A percentile compares a stretch with the other conserved stretches of the same genome.
phyloP scores from a whole-genome alignment of 2,113 vertebrate genomes.

The Neofelis nebulosa region DNA sequence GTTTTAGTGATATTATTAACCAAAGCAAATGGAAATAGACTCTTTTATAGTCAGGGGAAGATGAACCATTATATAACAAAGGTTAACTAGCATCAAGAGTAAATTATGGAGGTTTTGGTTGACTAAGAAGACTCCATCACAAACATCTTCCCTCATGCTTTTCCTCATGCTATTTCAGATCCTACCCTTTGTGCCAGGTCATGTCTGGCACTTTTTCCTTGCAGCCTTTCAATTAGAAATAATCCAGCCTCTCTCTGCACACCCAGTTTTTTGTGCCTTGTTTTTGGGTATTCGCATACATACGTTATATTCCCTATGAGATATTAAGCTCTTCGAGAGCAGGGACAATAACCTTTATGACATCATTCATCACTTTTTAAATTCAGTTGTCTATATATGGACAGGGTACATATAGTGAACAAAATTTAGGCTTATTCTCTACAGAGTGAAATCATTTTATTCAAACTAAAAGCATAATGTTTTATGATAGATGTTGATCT shows the following conservation, averaged over 20 bases:
- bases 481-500: neutral
- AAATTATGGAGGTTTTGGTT: neutral
- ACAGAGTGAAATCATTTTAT: neutral
- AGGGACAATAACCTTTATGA: neutral
- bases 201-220: neutral
- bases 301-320: neutral
- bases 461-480: neutral
- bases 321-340: neutral
- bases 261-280: neutral
- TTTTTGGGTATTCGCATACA: neutral
- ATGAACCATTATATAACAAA: neutral
- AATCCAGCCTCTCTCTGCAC: neutral
- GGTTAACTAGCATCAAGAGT: neutral
- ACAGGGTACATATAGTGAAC: neutral
- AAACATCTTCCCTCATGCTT: neutral
- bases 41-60: neutral
- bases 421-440: neutral
- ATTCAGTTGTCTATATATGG: neutral
- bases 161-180: neutral
- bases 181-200: neutral
- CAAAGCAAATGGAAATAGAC: neutral
- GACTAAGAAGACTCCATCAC: neutral
- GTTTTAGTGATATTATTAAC: slow-evolving; percentile 8
- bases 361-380: neutral
- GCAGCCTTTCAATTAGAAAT: neutral